Percentiles rank a stretch among this genome's conserved stretches.
These are phyloP conservation scores for Nothobranchius kuhntae DNA, from an alignment of 2,113 vertebrate genomes.

Conservation along the genomic window DNA sequence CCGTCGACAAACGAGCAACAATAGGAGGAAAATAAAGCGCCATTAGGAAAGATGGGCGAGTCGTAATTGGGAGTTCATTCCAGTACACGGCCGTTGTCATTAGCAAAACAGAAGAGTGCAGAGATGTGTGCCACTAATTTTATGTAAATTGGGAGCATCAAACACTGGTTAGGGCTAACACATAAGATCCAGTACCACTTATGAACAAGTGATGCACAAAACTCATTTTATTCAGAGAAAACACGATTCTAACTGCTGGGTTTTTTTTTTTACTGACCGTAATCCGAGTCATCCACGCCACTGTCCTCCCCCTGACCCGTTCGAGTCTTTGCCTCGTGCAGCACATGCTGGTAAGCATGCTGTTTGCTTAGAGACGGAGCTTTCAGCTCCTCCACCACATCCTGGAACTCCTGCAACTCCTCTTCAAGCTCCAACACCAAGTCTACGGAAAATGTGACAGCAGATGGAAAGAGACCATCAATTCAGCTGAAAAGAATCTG, in stretches of 20 bases:
- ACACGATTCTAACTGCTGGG: conserved; percentile 3
- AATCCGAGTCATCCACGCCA: conserved; percentile 77
- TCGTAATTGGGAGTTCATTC: conserved; percentile 53
- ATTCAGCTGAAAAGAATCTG: conserved; percentile 17
- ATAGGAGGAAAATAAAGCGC: conserved; percentile 17
- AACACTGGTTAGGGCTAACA: conserved; percentile 54
- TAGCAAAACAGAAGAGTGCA: conserved; percentile 34
- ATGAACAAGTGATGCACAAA: conserved; percentile 26
- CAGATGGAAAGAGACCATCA: conserved; percentile 25
- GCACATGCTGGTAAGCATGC: conserved; percentile 54
- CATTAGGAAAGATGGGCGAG: conserved; percentile 46
- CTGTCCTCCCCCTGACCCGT: conserved; percentile 61
- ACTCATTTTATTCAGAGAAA: neutral
- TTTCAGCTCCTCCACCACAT: conserved; percentile 77
- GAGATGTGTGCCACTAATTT: conserved; percentile 40
- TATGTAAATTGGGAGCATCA: conserved; percentile 57
- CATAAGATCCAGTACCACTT: neutral
- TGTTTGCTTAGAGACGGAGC: conserved; percentile 56
- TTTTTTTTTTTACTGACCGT: conserved; percentile 59
- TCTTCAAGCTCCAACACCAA: conserved; percentile 75
- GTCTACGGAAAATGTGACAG: conserved; percentile 72
- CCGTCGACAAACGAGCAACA: conserved; percentile 29
- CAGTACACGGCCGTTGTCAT: conserved; percentile 35
- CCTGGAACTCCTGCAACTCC: conserved; percentile 80
- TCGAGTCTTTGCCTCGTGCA: conserved; percentile 66